Evolutionary conservation across 2,113 vertebrate genomes (phyloP), one percentile per base, ranked within the genome.

Genomic region (Melozone crissalis): DNA sequence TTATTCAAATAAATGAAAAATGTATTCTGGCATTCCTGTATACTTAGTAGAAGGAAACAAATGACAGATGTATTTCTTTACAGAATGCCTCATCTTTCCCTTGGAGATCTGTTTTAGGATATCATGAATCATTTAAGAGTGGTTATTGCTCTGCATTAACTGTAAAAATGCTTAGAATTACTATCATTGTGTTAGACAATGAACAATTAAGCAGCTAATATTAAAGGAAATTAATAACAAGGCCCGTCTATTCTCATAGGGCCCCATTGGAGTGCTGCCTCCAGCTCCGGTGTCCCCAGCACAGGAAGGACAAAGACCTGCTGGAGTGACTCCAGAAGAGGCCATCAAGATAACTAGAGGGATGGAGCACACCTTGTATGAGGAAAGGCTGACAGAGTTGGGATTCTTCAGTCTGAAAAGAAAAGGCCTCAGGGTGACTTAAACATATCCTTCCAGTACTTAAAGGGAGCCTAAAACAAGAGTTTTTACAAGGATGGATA

Each of bases 41-140:
- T 39, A 12, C 17, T 54, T 31, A 51, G 1, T n/a, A 28, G 15
- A 51, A 18, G 13, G 26, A 81, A 90, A 58, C 3, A 61, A 61
- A 26, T 26, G n/a, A 26, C 7, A 37, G 58, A 61, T 12, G 26
- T 26, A 26, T 26, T 61, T 37, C 10, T 82, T 30, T 15, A 52
- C 5, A 39, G 35, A 52, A 41, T 47, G 12, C 3, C 52, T 52
- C 0, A 0, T 78, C 27, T 65, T 41, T 54, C 5, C 5, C 6
- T 39, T 44, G 24, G 27, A 62, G 7, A 26, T 61, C 13, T 66
- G 3, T 27, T 92, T 68, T 73, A 73, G 19, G 15, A 24, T 44
- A 57, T 15, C 1, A 23, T 47, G 9, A 75, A 47, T 49, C 10
- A 35, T 75, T 66, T 71, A 6, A 89, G 84, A 9, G 30, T 62